Percentiles rank a stretch among this genome's conserved stretches.
Conservation (phyloP, 1,140 invertebrate genomes). For the Tenebrio molitor region DNA sequence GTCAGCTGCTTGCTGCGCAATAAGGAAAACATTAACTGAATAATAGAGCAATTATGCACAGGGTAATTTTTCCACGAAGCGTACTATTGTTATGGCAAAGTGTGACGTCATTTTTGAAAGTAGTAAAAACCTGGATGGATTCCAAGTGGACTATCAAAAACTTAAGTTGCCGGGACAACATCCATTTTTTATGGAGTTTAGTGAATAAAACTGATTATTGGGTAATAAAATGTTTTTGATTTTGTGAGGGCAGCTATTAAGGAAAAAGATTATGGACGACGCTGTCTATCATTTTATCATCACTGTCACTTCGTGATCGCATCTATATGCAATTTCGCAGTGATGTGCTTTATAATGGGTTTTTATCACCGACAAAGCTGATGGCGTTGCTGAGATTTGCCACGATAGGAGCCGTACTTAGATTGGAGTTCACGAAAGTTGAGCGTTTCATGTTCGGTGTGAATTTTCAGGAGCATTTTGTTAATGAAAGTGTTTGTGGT, state of each 20-base stretch:
- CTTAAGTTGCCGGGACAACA: not conserved
- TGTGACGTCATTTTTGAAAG: not conserved
- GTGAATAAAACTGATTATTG: not conserved
- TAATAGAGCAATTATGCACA: no score
- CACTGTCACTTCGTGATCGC: not conserved
- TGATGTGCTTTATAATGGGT: constrained; percentile 11
- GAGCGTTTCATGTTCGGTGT: not conserved
- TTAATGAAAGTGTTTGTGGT: constrained; percentile 34
- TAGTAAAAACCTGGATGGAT: not conserved
- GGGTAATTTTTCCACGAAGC: no score
- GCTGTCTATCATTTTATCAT: not conserved
- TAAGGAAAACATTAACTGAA: no score
- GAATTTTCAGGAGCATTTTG: not conserved
- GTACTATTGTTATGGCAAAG: not conserved
- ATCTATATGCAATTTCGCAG: constrained; percentile 2
- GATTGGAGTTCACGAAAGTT: not conserved
- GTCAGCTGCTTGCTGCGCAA: not conserved
- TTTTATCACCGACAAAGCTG: constrained; percentile 7
- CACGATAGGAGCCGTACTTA: constrained; percentile 1
- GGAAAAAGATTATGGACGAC: not conserved
- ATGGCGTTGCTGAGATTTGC: not conserved
- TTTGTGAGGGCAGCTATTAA: not conserved
- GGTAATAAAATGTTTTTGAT: not conserved
- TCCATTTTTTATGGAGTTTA: not conserved
- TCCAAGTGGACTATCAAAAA: not conserved